phyloP scores from a whole-genome alignment of 2,888 invertebrate species.

The Chrysina gloriosa region DNA sequence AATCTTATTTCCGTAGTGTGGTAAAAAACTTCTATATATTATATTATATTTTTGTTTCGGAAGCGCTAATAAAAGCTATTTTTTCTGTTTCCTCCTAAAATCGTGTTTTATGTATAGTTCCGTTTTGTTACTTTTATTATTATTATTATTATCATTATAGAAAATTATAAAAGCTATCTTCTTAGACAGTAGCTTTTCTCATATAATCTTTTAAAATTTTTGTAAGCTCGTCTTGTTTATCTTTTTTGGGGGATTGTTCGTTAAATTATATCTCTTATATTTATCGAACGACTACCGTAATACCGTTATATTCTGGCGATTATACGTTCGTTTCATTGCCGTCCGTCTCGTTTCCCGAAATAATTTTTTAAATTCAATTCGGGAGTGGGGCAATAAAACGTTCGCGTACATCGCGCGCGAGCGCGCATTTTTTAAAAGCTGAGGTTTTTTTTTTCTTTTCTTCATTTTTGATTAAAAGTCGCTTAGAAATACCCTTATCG shows the following conservation, averaged over 20 bases:
- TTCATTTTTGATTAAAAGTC: neutral
- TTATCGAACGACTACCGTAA: too few relatives aligned
- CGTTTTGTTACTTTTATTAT: constrained; percentile 8
- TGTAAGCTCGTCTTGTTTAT: constrained; percentile 54
- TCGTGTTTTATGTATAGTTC: constrained; percentile 24
- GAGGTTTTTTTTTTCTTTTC: neutral
- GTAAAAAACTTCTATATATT: neutral
- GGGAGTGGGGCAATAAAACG: too few relatives aligned
- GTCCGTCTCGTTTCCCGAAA: too few relatives aligned
- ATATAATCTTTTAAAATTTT: constrained; percentile 42
- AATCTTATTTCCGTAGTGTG: neutral
- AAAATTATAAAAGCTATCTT: constrained; percentile 59
- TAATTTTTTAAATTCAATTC: too few relatives aligned
- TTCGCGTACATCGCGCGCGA: too few relatives aligned
- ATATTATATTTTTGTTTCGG: constrained; percentile 33
- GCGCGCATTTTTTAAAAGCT: too few relatives aligned
- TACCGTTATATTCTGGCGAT: too few relatives aligned
- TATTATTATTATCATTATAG: constrained; percentile 47
- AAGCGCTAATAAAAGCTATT: constrained; percentile 45
- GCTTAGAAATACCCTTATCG: neutral
- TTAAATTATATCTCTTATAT: constrained; percentile 44
- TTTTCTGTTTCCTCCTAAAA: constrained; percentile 30
- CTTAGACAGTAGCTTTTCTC: constrained; percentile 43
- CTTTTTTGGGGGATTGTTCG: constrained; percentile 50
- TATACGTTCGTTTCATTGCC: too few relatives aligned